Conservation (phyloP, 2,888 invertebrate genomes). For the Embidobia sp. region DNA sequence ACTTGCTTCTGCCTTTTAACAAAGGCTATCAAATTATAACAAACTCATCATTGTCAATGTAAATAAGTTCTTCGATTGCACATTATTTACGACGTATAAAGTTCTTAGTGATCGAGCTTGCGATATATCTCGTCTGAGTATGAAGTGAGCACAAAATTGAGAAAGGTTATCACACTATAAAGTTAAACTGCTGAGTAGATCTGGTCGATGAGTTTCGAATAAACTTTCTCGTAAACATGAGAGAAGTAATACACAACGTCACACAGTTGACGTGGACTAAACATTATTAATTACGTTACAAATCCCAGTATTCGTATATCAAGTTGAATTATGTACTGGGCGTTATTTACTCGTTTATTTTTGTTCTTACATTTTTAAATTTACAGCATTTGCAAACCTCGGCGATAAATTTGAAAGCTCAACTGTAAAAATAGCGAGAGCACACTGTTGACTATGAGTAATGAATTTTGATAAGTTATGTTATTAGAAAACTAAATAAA, state of each 20-base stretch:
- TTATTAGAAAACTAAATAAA: constrained; percentile 28
- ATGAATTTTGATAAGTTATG: constrained; percentile 50
- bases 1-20: no score
- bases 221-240: constrained; percentile 33
- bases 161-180: constrained; percentile 45
- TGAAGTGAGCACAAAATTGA: constrained; percentile 30
- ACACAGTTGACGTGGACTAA: constrained; percentile 16
- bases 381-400: constrained; percentile 21
- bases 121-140: constrained; percentile 19
- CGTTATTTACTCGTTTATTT: constrained; percentile 28
- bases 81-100: constrained; percentile 19
- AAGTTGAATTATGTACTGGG: constrained; percentile 20
- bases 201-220: constrained; percentile 36
- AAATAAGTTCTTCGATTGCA: constrained; percentile 1
- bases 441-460: background rate
- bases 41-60: background rate
- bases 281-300: constrained; percentile 49
- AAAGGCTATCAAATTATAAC: no score
- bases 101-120: constrained; percentile 27
- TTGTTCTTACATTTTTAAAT: constrained; percentile 30
- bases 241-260: constrained; percentile 23
- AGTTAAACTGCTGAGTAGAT: constrained; percentile 51
- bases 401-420: constrained; percentile 24
- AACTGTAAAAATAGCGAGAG: constrained; percentile 6
- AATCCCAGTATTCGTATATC: constrained; percentile 30